Evolutionary conservation across 2,888 invertebrate species (phyloP).

Genomic region (Torymus auratus): DNA sequence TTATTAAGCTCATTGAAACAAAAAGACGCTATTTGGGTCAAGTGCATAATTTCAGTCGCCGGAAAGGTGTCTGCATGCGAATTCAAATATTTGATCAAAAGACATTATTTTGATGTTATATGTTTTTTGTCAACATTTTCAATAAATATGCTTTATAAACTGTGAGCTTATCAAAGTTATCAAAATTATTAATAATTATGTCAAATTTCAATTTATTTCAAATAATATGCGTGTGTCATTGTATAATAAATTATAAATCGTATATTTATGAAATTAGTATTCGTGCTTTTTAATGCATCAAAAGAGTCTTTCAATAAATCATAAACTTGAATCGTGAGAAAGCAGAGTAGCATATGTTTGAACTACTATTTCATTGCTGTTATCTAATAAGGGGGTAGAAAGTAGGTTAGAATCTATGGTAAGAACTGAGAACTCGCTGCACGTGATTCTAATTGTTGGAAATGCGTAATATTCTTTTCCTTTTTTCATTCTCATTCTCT

Average conservation of each 20-base stretch:
- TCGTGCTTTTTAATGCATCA: neutral
- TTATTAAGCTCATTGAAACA: conserved; percentile 23
- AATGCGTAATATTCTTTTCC: neutral
- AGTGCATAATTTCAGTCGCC: conserved; percentile 23
- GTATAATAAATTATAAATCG: no score
- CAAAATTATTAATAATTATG: no score
- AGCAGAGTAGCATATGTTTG: neutral
- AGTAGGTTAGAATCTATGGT: conserved; percentile 16
- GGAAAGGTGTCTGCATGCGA: neutral
- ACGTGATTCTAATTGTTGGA: conserved; percentile 6
- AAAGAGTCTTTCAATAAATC: neutral
- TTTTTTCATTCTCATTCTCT: no score
- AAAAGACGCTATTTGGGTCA: conserved; percentile 39
- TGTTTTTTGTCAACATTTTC: no score
- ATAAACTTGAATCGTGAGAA: no score
- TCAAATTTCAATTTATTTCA: no score
- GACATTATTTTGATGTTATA: no score
- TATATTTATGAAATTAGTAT: neutral
- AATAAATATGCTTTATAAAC: no score
- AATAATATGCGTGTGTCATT: no score
- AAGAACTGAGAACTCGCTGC: neutral
- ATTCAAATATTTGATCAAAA: no score
- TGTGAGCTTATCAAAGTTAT: no score
- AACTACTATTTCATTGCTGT: conserved; percentile 2
- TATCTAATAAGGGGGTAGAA: conserved; percentile 5